Conservation (phyloP, 2,888 invertebrate species). For the Hanleya hanleyi region DNA sequence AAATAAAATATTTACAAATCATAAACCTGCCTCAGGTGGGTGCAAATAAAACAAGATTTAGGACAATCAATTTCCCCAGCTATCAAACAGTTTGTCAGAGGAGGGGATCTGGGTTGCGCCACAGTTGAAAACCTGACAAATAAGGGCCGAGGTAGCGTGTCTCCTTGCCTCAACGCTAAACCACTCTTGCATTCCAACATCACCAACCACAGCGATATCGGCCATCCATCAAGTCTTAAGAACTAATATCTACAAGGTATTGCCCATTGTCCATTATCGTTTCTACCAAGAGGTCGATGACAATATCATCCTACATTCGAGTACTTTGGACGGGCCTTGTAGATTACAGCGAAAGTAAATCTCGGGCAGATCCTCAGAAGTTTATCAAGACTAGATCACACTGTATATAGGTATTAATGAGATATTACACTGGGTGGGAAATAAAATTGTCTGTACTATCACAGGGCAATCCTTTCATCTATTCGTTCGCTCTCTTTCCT, state of each 20-base stretch:
- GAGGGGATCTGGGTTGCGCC: background rate
- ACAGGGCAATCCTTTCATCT: no score
- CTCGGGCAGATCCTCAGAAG: no score
- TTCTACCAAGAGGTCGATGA: no score
- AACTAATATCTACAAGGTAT: background rate
- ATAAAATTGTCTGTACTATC: no score
- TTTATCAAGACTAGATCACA: no score
- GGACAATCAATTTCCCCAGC: background rate
- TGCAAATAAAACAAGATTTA: slow-evolving; percentile 5
- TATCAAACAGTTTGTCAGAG: background rate
- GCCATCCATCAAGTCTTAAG: no score
- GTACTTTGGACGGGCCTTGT: background rate
- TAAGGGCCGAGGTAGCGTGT: no score
- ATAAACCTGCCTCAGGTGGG: slow-evolving; percentile 1
- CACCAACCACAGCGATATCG: no score
- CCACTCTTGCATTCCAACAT: background rate
- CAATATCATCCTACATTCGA: background rate
- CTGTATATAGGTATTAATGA: no score
- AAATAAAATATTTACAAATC: background rate
- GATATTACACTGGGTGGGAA: no score
- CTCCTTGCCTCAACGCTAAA: background rate
- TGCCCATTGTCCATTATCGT: background rate
- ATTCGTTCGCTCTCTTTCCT: no score
- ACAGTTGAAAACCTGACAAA: no score
- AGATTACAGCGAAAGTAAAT: background rate